Evolutionary conservation across 2,797 vertebrate genomes (phyloP).

Genomic region (Etheostoma perlongum): DNA sequence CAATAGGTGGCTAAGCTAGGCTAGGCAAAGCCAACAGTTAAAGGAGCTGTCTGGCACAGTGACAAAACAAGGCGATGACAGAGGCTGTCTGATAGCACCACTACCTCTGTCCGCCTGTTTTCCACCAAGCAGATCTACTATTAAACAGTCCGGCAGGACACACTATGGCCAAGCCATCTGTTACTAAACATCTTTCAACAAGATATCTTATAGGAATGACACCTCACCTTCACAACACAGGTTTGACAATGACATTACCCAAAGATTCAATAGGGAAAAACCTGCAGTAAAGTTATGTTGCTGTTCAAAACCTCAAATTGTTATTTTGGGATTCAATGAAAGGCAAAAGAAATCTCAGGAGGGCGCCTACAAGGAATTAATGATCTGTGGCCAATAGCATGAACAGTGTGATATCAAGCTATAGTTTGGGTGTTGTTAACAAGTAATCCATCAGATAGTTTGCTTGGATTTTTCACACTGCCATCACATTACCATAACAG

Average conservation of each 20-base stretch:
- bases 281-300: conserved; percentile 9
- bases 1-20: conserved; percentile 66
- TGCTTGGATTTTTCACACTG: not conserved
- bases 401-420: not conserved
- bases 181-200: conserved; percentile 69
- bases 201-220: conserved; percentile 36
- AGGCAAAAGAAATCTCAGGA: not conserved
- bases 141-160: conserved; percentile 54
- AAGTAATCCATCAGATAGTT: not conserved
- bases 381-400: not conserved
- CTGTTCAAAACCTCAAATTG: conserved; percentile 8
- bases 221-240: conserved; percentile 65
- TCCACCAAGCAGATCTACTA: conserved; percentile 70
- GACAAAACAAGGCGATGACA: conserved; percentile 80
- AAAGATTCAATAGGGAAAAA: conserved; percentile 26
- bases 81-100: conserved; percentile 69
- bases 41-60: conserved; percentile 73
- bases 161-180: conserved; percentile 61
- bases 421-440: not conserved
- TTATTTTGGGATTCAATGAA: conserved; percentile 5
- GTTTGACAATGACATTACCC: conserved; percentile 42
- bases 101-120: conserved; percentile 58
- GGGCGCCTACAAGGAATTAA: not conserved
- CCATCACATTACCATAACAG: not conserved
- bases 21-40: conserved; percentile 75